phyloP scores from a whole-genome alignment of 2,113 vertebrate genomes.

The Gopherus flavomarginatus region DNA sequence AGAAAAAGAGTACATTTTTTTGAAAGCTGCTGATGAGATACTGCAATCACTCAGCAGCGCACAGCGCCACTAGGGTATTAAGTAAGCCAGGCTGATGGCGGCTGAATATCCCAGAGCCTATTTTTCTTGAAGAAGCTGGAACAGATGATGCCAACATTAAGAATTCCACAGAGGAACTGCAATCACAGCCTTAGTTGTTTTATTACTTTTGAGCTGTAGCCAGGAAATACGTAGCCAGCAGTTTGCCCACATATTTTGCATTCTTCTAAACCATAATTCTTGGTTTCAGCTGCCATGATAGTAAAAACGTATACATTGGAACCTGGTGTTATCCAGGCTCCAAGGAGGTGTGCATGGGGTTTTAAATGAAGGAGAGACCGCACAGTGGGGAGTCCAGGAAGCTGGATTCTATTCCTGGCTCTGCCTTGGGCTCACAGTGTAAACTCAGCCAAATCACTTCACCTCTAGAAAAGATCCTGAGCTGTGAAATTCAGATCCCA shows the following conservation, averaged over 20 bases:
- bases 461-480: background rate
- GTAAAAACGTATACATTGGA: background rate
- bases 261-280: slow-evolving; percentile 38
- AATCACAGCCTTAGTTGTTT: slow-evolving; percentile 18
- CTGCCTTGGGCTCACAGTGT: background rate
- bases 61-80: background rate
- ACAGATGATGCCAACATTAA: background rate
- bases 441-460: background rate
- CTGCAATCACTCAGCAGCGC: background rate
- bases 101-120: background rate
- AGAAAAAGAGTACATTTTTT: slow-evolving; percentile 2
- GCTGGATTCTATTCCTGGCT: background rate
- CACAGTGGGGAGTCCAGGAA: background rate
- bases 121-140: slow-evolving; percentile 15
- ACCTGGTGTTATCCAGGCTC: background rate
- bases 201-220: slow-evolving; percentile 30
- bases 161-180: slow-evolving; percentile 2
- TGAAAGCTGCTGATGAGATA: slow-evolving; percentile 38
- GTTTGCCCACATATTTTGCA: slow-evolving; percentile 8
- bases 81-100: slow-evolving; percentile 7
- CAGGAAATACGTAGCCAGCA: background rate
- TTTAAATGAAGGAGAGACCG: slow-evolving; percentile 20
- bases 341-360: slow-evolving; percentile 8
- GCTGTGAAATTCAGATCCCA: background rate
- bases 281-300: background rate